Evolutionary conservation across 2,113 vertebrate species (phyloP), one percentile per base, ranked within the genome.

Genomic region (Zosterops hypoxanthus): DNA sequence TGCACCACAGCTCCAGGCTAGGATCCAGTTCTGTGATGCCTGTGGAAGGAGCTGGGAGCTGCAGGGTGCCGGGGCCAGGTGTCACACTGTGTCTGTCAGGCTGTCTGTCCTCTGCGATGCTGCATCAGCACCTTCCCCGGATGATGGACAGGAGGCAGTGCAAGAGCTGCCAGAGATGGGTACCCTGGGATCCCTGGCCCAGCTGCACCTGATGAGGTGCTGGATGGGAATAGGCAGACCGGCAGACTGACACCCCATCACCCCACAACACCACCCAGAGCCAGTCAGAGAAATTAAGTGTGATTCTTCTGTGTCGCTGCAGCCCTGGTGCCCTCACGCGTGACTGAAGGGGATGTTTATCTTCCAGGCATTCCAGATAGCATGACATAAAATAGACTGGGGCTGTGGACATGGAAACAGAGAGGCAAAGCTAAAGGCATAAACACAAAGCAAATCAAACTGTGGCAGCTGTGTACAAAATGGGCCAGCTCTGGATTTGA

Each of bases 391-490:
- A 95, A 88, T 84, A 79, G 66, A 23, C 81, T 41, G 75, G 53
- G 69, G 96, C 82, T 68, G 66, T 0, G 25, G 87, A 93, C 18
- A 1, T 5, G 6, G 78, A 80, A 93, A 95, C 63, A 65, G 79
- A 60, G 92, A 93, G 82, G 88, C 90, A 88, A 94, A 88, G 90
- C 90, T 94, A 34, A 70, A 93, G 88, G 94, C 96, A 78, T 83
- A 92, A 94, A 93, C 91, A 86, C 95, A 90, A 92, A 95, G 91
- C 55, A 81, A 86, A 90, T 88, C 85, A 73, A 84, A 92, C 90
- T 8, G 2, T 63, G 82, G 82, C 94, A 97, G 94, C 92, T 92
- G 92, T 59, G 90, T 69, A 76, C 82, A 88, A 90, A 95, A 82
- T 3, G 34, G 71, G 88, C 92, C 9, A 75, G 90, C 86, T 94